Evolutionary conservation across 2,797 vertebrate genomes (phyloP), one percentile per base, ranked within the genome.

Genomic region (Yasuhikotakia modesta): DNA sequence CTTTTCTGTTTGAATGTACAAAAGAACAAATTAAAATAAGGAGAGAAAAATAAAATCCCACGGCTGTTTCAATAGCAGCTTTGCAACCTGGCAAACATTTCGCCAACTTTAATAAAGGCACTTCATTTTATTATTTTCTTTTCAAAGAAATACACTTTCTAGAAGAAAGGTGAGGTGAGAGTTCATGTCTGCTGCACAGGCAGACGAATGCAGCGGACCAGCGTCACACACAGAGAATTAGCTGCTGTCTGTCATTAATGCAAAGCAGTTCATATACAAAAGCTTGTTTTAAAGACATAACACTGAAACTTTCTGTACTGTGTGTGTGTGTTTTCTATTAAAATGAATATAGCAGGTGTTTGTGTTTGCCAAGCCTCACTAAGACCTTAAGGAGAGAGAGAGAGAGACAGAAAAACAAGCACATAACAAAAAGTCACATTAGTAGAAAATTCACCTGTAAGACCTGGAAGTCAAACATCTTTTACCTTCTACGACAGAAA

Each of bases 1-100:
- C 90, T 94, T 90, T 93, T 93, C 87, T 90, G 89, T 90, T 93
- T 94, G 92, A 93, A 91, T 93, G 91, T 94, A 95, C 93, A 95
- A 92, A 93, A 81, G 87, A 90, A 89, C 85, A 92, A 76, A 87
- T 88, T 90, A 95, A 91, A 86, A 92, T 80, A 87, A 88, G 90
- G 82, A 92, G 80, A 22, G 2, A 86, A 88, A 90, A 91, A 92
- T 81, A 86, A 88, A 90, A 87, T 93, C 90, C 91, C 88, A 90
- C 89, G 85, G 88, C 92, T 90, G 90, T 92, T 91, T 60, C 89
- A 88, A 88, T 93, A 96, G 95, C 94, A 96, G 95, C 94, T 93
- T 93, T 93, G 91, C 92, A 91, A 94, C 91, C 92, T 93, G 93
- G 94, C 93, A 95, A 94, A 92, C 90, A 90, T 87, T 81, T 84